A percentile compares a stretch with the other conserved stretches of the same genome.
Conservation (phyloP, 2,888 invertebrate species). For the Panzeria rudis region DNA sequence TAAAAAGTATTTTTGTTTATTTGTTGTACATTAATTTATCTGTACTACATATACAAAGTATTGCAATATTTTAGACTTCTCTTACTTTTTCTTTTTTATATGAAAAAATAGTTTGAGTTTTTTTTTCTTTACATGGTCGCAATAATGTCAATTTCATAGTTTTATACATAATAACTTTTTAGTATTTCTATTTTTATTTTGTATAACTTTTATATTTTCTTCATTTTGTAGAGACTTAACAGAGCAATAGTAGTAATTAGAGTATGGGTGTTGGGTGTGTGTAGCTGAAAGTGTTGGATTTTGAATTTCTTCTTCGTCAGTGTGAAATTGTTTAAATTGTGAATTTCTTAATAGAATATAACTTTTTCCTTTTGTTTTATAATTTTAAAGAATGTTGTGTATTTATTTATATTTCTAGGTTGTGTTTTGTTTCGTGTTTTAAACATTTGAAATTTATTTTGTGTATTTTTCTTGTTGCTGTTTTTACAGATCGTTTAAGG, state of each 20-base stretch:
- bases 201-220: constrained; percentile 16
- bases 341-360: constrained; percentile 5
- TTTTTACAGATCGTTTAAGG: too few species aligned
- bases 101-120: constrained; percentile 27
- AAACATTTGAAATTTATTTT: constrained; percentile 48
- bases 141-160: constrained; percentile 8
- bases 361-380: background rate
- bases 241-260: too few species aligned
- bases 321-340: background rate
- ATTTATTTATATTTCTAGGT: constrained; percentile 18
- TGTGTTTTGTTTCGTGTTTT: constrained; percentile 28
- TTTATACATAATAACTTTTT: background rate
- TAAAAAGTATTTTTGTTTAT: constrained; percentile 8
- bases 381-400: constrained; percentile 11
- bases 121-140: background rate
- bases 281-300: background rate
- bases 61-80: constrained; percentile 26
- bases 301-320: constrained; percentile 1
- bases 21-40: constrained; percentile 10
- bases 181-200: background rate
- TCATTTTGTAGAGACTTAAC: constrained; percentile 1
- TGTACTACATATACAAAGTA: constrained; percentile 21
- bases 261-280: background rate
- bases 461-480: background rate
- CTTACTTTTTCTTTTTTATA: background rate